Evolutionary conservation across 1,140 invertebrate species (phyloP).

Genomic region (Steinernema feltiae): DNA sequence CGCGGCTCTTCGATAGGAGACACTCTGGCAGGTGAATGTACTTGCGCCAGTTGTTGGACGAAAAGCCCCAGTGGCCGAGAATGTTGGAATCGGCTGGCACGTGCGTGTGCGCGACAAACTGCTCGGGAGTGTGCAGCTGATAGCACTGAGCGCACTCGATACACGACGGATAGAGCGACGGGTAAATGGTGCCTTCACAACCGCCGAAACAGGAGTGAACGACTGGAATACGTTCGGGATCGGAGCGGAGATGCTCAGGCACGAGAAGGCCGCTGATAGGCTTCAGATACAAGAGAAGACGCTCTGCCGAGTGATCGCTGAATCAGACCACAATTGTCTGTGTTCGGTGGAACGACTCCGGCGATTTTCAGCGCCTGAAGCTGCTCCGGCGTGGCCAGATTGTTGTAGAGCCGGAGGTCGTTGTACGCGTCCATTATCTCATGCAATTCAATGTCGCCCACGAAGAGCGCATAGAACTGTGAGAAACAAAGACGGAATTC

Average conservation of each 20-base stretch:
- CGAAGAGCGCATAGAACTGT: background rate
- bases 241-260: background rate
- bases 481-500: background rate
- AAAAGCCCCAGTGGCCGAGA: conserved; percentile 18
- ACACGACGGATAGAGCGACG: conserved; percentile 3
- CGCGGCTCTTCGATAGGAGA: background rate
- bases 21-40: conserved; percentile 12
- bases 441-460: background rate
- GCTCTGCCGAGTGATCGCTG: background rate
- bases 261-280: background rate
- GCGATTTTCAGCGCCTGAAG: background rate
- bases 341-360: background rate
- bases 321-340: background rate
- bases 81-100: background rate
- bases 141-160: conserved; percentile 23
- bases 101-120: conserved; percentile 22
- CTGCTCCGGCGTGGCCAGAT: background rate
- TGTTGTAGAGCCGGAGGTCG: background rate
- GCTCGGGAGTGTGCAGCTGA: conserved; percentile 16
- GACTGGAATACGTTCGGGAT: conserved; percentile 7
- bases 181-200: conserved; percentile 14
- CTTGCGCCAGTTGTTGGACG: conserved; percentile 12
- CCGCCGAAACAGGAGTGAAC: conserved; percentile 11
- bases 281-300: background rate
- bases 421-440: background rate